A percentile compares a stretch with the other conserved stretches of the same genome.
These are phyloP conservation scores for Epinephelus lanceolatus DNA, from an alignment of 2,113 vertebrate genomes.

Conservation along the genomic window DNA sequence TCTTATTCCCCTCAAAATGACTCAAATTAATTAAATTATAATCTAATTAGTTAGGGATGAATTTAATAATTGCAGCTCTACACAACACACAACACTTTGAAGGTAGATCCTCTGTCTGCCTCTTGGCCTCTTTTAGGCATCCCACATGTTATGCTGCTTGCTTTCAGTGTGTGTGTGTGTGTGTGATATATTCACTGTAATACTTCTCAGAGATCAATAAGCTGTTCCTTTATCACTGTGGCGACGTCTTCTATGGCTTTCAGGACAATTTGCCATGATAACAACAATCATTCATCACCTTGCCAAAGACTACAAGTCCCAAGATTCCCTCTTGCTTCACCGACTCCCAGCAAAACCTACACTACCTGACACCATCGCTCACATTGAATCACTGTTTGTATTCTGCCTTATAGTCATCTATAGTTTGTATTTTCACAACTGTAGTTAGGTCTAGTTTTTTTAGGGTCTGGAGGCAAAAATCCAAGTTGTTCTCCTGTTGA, in stretches of 20 bases:
- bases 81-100: not conserved
- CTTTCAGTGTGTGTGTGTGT: constrained; percentile 7
- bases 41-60: no score
- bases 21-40: no score
- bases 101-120: constrained; percentile 1
- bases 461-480: not conserved
- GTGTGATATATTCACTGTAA: constrained; percentile 96
- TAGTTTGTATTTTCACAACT: constrained; percentile 27
- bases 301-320: constrained; percentile 71
- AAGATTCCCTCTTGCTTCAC: constrained; percentile 23
- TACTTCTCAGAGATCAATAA: constrained; percentile 97
- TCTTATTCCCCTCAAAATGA: no score
- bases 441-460: not conserved
- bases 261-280: constrained; percentile 93
- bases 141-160: not conserved
- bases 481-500: constrained; percentile 32
- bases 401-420: not conserved
- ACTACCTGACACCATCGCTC: not conserved
- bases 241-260: constrained; percentile 92
- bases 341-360: constrained; percentile 11
- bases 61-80: no score
- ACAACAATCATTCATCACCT: constrained; percentile 93
- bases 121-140: not conserved
- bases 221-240: constrained; percentile 89
- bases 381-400: not conserved